Conservation (phyloP, 2,797 vertebrate species). For the Cyclopterus lumpus region DNA sequence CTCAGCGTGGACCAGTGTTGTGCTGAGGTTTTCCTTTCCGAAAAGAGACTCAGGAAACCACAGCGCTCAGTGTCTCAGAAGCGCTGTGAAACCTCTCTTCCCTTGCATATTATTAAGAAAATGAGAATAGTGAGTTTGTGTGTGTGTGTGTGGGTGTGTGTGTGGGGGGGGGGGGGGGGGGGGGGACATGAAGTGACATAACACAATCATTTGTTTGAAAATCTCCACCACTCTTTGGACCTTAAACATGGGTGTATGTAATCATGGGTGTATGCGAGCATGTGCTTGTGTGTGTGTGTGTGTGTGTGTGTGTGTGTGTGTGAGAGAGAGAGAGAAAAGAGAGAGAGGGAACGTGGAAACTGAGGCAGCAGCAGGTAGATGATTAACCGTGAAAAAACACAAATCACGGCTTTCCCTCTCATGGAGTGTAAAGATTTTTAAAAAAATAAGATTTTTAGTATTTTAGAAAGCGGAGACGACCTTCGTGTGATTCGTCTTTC, state of each 20-base stretch:
- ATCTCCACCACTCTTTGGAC: neutral
- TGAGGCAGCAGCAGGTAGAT: slow-evolving; percentile 64
- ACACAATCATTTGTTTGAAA: neutral
- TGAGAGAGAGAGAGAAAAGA: neutral
- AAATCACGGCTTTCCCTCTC: slow-evolving; percentile 65
- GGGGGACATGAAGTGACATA: neutral
- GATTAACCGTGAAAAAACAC: slow-evolving; percentile 68
- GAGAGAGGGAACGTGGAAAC: slow-evolving; percentile 36
- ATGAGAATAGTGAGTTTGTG: neutral
- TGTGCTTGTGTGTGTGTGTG: slow-evolving; percentile 13
- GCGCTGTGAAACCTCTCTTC: slow-evolving; percentile 33
- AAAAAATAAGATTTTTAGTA: neutral
- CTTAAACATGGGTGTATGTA: neutral
- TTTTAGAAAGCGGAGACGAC: slow-evolving; percentile 9
- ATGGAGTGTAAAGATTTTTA: slow-evolving; percentile 56
- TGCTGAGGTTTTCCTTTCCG: slow-evolving; percentile 45
- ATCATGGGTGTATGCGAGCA: neutral
- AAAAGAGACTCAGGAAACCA: slow-evolving; percentile 37
- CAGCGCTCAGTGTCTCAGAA: slow-evolving; percentile 26
- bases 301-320: neutral
- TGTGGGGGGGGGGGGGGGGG: too few relatives aligned
- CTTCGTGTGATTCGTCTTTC: slow-evolving; percentile 30
- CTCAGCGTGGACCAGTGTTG: slow-evolving; percentile 39
- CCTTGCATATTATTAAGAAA: slow-evolving; percentile 4
- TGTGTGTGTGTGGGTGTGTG: neutral